Percentiles rank a stretch among this genome's conserved stretches.
Conservation (phyloP, 2,888 invertebrate species). For the Agelastica alni region DNA sequence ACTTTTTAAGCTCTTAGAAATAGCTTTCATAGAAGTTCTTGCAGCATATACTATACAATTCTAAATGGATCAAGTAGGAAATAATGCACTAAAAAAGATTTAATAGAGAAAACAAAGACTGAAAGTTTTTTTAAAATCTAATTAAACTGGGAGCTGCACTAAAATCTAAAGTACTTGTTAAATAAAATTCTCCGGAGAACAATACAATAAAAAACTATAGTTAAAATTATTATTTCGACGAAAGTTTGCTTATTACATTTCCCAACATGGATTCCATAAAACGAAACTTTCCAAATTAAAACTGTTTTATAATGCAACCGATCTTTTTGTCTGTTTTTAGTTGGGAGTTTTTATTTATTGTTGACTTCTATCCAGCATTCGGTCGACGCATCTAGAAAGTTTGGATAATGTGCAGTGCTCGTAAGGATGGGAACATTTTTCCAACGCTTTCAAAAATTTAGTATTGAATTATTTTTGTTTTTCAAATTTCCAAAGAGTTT, state of each 20-base stretch:
- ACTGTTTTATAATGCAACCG: slow-evolving; percentile 33
- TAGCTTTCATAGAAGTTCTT: too few relatives aligned
- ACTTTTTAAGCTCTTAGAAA: too few relatives aligned
- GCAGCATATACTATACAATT: too few relatives aligned
- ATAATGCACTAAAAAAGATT: too few relatives aligned
- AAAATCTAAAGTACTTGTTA: slow-evolving; percentile 36
- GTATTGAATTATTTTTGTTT: too few relatives aligned
- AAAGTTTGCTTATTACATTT: slow-evolving; percentile 45
- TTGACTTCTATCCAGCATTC: neutral
- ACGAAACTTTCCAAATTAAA: slow-evolving; percentile 43
- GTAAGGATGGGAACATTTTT: too few relatives aligned
- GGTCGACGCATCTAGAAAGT: too few relatives aligned
- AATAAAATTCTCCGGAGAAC: slow-evolving; percentile 43
- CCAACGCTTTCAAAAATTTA: too few relatives aligned
- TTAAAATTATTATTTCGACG: slow-evolving; percentile 41
- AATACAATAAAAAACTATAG: slow-evolving; percentile 45
- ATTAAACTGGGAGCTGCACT: slow-evolving; percentile 21
- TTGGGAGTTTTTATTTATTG: slow-evolving; percentile 21
- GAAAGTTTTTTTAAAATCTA: slow-evolving; percentile 26
- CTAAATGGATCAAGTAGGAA: too few relatives aligned
- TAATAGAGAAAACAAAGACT: too few relatives aligned
- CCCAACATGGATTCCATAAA: slow-evolving; percentile 40
- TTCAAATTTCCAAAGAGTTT: too few relatives aligned
- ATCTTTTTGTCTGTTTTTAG: slow-evolving; percentile 23
- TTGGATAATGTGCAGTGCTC: too few relatives aligned